Percentiles rank a stretch among this genome's conserved stretches.
These are phyloP conservation scores for Chymomyza caudatula DNA, from an alignment of 2,888 invertebrate genomes.

Conservation along the genomic window DNA sequence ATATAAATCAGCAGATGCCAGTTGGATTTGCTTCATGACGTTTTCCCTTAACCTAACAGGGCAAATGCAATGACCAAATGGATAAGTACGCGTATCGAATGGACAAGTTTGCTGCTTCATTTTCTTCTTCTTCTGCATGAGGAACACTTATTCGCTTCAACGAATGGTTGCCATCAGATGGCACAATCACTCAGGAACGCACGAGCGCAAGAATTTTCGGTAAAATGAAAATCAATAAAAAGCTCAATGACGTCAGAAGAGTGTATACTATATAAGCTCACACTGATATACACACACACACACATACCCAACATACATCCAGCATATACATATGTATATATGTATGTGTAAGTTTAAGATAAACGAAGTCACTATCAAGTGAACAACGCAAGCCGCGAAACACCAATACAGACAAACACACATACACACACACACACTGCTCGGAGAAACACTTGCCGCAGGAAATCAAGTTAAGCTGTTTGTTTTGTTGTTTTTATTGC, in stretches of 20 bases:
- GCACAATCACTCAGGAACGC: constrained; percentile 16
- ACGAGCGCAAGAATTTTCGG: constrained; percentile 44
- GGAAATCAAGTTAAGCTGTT: neutral
- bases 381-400: constrained; percentile 1
- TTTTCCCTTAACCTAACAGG: neutral
- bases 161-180: constrained; percentile 48
- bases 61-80: neutral
- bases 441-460: neutral
- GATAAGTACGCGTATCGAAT: neutral
- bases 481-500: neutral
- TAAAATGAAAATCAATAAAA: constrained; percentile 73
- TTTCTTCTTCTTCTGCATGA: neutral
- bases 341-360: constrained; percentile 32
- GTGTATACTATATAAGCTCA: constrained; percentile 23
- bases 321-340: neutral
- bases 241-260: constrained; percentile 75
- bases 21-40: neutral
- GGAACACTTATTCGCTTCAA: constrained; percentile 20
- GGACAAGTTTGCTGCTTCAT: neutral
- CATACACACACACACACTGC: neutral
- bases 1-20: neutral
- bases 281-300: constrained; percentile 7
- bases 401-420: neutral
- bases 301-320: constrained; percentile 3
- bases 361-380: constrained; percentile 10